Evolutionary conservation across 2,888 invertebrate genomes (phyloP).

Genomic region (Rhamnusium bicolor): DNA sequence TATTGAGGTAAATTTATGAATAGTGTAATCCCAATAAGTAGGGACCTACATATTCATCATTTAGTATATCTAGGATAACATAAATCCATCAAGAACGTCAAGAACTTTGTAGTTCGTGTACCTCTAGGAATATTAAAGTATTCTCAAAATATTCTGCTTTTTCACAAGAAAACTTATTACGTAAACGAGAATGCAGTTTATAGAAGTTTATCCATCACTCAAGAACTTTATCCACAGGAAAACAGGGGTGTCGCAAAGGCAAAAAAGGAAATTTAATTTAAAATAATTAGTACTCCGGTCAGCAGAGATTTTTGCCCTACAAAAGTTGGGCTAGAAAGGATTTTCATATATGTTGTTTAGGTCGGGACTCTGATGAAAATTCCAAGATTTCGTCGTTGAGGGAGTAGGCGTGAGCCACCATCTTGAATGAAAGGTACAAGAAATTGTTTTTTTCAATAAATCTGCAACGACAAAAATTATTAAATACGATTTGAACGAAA

Average conservation of each 20-base stretch:
- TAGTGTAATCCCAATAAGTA: not conserved
- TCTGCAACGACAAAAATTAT: no score
- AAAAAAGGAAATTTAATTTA: not conserved
- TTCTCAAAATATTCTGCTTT: not conserved
- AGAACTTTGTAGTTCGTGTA: not conserved
- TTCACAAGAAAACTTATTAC: not conserved
- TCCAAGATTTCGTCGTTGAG: no score
- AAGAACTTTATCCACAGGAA: not conserved
- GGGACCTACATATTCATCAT: not conserved
- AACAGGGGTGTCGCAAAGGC: not conserved
- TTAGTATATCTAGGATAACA: not conserved
- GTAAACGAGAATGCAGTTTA: not conserved
- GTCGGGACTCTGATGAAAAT: no score
- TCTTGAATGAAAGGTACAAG: no score
- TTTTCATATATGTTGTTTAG: no score
- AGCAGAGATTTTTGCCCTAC: no score
- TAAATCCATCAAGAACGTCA: not conserved
- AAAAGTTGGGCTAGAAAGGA: no score
- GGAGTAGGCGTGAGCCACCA: no score
- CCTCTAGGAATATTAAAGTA: not conserved
- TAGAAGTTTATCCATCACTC: conserved; percentile 1
- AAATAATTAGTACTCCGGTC: no score
- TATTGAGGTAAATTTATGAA: not conserved
- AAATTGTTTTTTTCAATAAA: no score
- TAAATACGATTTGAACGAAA: no score